Conservation (phyloP, 2,888 invertebrate species). For the Orthosia incerta region DNA sequence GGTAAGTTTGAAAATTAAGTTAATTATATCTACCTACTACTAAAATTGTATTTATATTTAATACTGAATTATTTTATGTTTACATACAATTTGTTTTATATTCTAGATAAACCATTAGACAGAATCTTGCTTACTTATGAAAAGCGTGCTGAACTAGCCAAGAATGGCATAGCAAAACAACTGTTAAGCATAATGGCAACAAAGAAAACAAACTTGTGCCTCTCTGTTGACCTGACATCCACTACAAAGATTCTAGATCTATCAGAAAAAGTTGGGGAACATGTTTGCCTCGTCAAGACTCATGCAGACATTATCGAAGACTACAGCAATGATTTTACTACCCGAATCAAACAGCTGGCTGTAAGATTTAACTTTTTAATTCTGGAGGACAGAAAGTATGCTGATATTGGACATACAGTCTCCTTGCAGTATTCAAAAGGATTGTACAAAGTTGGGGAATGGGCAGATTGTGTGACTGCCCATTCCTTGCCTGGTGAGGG, state of each 20-base stretch:
- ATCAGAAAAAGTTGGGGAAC: conserved; percentile 94
- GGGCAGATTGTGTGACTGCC: conserved; percentile 98
- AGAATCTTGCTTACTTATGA: conserved; percentile 92
- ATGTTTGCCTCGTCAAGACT: conserved; percentile 97
- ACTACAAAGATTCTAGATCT: conserved; percentile 93
- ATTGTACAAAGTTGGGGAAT: conserved; percentile 94
- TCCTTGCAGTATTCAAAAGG: conserved; percentile 95
- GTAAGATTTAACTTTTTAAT: conserved; percentile 96
- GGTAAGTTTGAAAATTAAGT: conserved; percentile 71
- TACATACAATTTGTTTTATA: not conserved
- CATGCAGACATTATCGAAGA: conserved; percentile 97
- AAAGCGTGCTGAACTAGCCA: conserved; percentile 91
- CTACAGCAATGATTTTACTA: conserved; percentile 92
- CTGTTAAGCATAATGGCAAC: conserved; percentile 95
- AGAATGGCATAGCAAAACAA: conserved; percentile 91
- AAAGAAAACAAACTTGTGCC: conserved; percentile 97
- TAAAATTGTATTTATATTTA: conserved; percentile 70
- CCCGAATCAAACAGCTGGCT: conserved; percentile 92
- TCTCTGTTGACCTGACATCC: conserved; percentile 96
- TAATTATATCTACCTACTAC: too few species aligned
- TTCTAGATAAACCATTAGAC: conserved; percentile 78
- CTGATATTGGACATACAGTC: conserved; percentile 98
- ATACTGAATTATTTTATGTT: conserved; percentile 23
- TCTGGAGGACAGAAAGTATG: conserved; percentile 99
- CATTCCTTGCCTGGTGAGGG: conserved; percentile 97